phyloP scores from a whole-genome alignment of 2,888 invertebrate genomes.

The Acrobasis consociella region DNA sequence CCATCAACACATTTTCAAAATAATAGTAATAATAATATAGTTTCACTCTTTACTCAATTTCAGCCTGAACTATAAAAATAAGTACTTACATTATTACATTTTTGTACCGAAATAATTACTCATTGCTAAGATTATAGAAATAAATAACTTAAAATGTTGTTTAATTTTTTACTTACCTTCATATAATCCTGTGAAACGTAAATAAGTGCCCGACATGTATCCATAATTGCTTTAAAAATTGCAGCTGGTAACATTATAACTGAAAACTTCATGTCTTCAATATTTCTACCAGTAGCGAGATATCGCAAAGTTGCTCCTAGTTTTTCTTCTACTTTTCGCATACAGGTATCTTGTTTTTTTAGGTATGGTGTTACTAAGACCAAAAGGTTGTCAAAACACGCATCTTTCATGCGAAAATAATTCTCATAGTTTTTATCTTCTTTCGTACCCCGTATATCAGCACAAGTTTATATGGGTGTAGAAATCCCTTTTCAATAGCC shows the following conservation, averaged over 20 bases:
- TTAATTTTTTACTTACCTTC: constrained; percentile 2
- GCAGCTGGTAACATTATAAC: constrained; percentile 13
- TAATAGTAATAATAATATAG: constrained; percentile 1
- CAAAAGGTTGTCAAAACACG: constrained; percentile 19
- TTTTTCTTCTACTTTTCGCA: constrained; percentile 21
- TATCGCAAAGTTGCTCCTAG: constrained; percentile 15
- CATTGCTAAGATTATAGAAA: not conserved
- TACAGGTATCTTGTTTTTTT: constrained; percentile 23
- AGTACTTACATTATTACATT: not conserved
- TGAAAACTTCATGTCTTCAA: constrained; percentile 20
- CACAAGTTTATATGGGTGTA: constrained; percentile 11
- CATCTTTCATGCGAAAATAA: constrained; percentile 19
- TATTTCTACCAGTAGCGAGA: constrained; percentile 12
- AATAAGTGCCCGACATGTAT: constrained; percentile 6
- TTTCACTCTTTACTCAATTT: constrained; percentile 4
- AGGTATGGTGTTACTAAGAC: constrained; percentile 7
- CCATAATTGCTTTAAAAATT: constrained; percentile 6
- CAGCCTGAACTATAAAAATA: not conserved
- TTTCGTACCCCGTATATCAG: not conserved
- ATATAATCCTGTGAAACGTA: not conserved
- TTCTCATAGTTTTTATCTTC: constrained; percentile 9
- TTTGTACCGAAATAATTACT: constrained; percentile 1
- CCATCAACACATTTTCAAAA: constrained; percentile 4
- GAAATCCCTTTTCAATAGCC: constrained; percentile 1
- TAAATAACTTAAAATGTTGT: not conserved